A percentile compares a stretch with the other conserved stretches of the same genome.
Conservation (phyloP, 2,888 invertebrate genomes). For the Coelinius sp. region DNA sequence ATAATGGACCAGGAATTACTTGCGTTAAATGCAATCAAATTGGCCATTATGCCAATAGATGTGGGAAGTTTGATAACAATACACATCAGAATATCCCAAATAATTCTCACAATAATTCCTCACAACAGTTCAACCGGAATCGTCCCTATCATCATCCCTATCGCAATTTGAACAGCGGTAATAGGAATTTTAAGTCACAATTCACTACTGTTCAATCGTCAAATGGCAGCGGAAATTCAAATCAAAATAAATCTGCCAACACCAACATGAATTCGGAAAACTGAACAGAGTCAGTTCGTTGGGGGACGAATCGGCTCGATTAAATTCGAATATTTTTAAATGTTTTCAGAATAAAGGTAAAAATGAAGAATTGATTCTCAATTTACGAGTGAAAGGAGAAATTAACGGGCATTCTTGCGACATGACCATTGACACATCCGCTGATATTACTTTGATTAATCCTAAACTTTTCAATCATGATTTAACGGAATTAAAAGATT, state of each 20-base stretch:
- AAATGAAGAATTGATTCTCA: background rate
- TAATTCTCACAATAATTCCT: too few species aligned
- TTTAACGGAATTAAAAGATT: background rate
- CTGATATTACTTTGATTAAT: background rate
- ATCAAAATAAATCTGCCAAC: too few species aligned
- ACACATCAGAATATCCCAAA: background rate
- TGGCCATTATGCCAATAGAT: background rate
- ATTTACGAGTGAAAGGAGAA: background rate
- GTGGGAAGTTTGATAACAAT: background rate
- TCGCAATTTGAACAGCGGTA: background rate
- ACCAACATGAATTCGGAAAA: too few species aligned
- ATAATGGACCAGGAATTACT: background rate
- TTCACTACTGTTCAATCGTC: too few species aligned
- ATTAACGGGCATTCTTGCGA: background rate
- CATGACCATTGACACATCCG: background rate
- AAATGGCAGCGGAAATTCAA: background rate
- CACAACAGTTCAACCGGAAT: too few species aligned
- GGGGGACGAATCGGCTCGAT: too few species aligned
- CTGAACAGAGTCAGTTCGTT: too few species aligned
- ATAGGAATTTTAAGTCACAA: background rate
- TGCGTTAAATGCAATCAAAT: background rate
- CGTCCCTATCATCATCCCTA: background rate
- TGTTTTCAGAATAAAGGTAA: background rate
- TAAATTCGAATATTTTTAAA: too few species aligned
- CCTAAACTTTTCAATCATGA: background rate